Conservation (phyloP, 1,140 invertebrate species). For the Drosophila bocki region DNA sequence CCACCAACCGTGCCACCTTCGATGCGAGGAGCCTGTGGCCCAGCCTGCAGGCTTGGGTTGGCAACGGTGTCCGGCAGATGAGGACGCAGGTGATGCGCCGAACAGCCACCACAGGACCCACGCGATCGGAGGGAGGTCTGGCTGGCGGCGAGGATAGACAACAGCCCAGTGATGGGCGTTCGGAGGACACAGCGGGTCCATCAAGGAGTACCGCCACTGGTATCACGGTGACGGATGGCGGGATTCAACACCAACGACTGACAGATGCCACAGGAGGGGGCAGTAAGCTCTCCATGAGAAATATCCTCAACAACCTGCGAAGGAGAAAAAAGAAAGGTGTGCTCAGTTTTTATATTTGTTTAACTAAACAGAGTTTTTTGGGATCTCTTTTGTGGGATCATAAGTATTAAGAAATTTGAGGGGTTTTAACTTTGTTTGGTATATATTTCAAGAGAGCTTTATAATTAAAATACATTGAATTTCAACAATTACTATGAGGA, state of each 20-base stretch:
- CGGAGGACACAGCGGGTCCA: background rate
- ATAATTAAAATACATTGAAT: background rate
- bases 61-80: conserved; percentile 40
- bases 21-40: conserved; percentile 11
- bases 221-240: conserved; percentile 22
- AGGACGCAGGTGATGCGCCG: conserved; percentile 52
- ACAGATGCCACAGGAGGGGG: background rate
- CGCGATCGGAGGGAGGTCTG: conserved; percentile 8
- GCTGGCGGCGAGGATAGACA: conserved; percentile 13
- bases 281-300: conserved; percentile 2
- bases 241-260: conserved; percentile 26
- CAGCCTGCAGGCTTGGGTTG: conserved; percentile 39
- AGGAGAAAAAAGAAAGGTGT: conserved; percentile 44
- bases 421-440: background rate
- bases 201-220: background rate
- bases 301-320: conserved; percentile 1
- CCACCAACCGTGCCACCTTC: background rate
- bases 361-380: background rate
- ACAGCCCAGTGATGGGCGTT: background rate
- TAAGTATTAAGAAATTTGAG: background rate
- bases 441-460: background rate
- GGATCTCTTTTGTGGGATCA: background rate
- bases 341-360: conserved; percentile 1
- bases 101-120: conserved; percentile 63
- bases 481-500: background rate